phyloP scores from a whole-genome alignment of 2,113 vertebrate species.

The Zapus hudsonius region DNA sequence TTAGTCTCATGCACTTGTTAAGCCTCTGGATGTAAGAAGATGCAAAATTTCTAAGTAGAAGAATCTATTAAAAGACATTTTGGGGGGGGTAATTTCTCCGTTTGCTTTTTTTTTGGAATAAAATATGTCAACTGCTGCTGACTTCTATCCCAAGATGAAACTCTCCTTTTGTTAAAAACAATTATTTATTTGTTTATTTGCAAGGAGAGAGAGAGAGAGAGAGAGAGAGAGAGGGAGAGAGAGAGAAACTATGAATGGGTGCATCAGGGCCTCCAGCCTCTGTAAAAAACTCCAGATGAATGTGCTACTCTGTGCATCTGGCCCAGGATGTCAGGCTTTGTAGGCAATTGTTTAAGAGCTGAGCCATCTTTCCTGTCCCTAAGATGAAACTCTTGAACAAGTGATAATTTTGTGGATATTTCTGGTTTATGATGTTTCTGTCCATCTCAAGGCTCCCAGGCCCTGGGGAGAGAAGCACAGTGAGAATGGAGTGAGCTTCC shows the following conservation, averaged over 20 bases:
- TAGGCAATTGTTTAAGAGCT: too few species aligned
- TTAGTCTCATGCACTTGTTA: background rate
- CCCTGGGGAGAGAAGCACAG: background rate
- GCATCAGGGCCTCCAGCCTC: too few species aligned
- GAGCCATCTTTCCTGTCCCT: too few species aligned
- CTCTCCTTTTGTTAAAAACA: too few species aligned
- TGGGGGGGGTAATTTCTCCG: background rate
- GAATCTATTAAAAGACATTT: background rate
- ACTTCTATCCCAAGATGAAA: background rate
- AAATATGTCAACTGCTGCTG: background rate
- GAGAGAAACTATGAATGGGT: too few species aligned
- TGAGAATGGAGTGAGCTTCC: background rate
- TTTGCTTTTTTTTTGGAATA: background rate
- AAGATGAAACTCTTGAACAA: background rate
- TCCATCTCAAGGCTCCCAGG: background rate
- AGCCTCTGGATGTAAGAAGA: background rate
- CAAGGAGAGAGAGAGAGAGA: too few species aligned
- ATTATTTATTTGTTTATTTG: too few species aligned
- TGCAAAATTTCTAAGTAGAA: background rate
- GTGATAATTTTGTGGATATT: background rate
- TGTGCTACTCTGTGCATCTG: too few species aligned
- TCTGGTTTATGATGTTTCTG: background rate
- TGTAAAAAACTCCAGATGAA: too few species aligned
- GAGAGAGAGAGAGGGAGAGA: too few species aligned
- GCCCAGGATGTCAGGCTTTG: too few species aligned